phyloP scores from a whole-genome alignment of 2,113 vertebrate genomes.

The Notothenia coriiceps region DNA sequence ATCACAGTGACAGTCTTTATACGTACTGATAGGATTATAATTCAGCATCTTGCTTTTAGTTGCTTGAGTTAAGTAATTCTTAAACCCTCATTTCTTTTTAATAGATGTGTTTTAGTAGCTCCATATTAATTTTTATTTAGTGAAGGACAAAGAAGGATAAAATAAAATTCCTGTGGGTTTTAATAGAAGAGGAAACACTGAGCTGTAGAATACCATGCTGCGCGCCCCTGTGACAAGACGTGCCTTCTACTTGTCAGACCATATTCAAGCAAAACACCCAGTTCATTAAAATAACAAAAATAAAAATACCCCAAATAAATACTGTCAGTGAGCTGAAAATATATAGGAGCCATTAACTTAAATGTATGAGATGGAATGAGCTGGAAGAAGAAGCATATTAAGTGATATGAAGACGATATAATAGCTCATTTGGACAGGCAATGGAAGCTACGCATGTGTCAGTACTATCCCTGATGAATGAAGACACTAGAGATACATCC shows the following conservation, averaged over 20 bases:
- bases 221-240: not conserved
- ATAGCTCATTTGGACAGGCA: slow-evolving; percentile 10
- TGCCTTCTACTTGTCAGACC: not conserved
- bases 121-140: not conserved
- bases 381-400: not conserved
- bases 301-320: not conserved
- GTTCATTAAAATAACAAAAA: not conserved
- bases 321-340: not conserved
- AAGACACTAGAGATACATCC: not conserved
- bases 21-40: not conserved
- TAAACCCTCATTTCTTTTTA: not conserved
- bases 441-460: not conserved
- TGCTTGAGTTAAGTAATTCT: not conserved
- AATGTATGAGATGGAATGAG: slow-evolving; percentile 29
- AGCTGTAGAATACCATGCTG: not conserved
- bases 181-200: not conserved
- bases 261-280: slow-evolving; percentile 1
- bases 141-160: not conserved
- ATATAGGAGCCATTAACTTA: slow-evolving; percentile 16
- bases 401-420: slow-evolving; percentile 26
- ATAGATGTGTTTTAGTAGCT: not conserved
- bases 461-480: slow-evolving; percentile 13
- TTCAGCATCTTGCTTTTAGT: not conserved
- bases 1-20: no score
- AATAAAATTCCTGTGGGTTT: slow-evolving; percentile 2